A percentile compares a stretch with the other conserved stretches of the same genome.
These are phyloP conservation scores for Micrasema minimum DNA, from an alignment of 1,140 invertebrate genomes.

Conservation along the genomic window DNA sequence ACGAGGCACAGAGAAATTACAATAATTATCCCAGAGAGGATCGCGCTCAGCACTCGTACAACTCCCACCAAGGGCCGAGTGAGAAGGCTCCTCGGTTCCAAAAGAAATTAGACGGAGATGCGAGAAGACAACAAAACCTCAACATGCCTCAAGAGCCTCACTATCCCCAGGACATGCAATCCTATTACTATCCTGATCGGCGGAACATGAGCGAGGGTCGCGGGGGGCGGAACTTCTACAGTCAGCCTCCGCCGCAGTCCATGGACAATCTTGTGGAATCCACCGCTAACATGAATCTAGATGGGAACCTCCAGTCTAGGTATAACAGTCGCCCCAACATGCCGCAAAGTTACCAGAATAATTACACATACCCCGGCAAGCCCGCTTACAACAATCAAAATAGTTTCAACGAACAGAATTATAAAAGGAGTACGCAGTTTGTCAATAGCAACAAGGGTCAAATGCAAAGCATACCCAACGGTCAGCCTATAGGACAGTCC, in stretches of 20 bases:
- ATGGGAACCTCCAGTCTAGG: constrained; percentile 38
- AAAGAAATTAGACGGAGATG: constrained; percentile 64
- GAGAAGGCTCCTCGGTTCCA: constrained; percentile 67
- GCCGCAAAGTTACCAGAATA: constrained; percentile 49
- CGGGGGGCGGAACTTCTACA: constrained; percentile 56
- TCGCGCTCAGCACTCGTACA: constrained; percentile 45
- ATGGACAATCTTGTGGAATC: constrained; percentile 62
- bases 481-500: constrained; percentile 52
- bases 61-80: constrained; percentile 56
- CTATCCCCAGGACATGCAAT: constrained; percentile 53
- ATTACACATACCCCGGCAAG: constrained; percentile 44
- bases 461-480: constrained; percentile 56
- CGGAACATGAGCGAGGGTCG: constrained; percentile 56
- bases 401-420: constrained; percentile 42
- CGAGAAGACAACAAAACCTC: constrained; percentile 58
- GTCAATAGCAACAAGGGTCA: constrained; percentile 50
- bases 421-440: constrained; percentile 48
- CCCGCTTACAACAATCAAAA: constrained; percentile 47
- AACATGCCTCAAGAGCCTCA: constrained; percentile 45
- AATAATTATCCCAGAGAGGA: constrained; percentile 49
- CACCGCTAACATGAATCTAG: constrained; percentile 59
- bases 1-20: constrained; percentile 47
- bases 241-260: constrained; percentile 45
- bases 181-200: constrained; percentile 52
- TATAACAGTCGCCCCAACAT: constrained; percentile 45